Evolutionary conservation across 2,888 invertebrate species (phyloP).

Genomic region (Macaria liturata): DNA sequence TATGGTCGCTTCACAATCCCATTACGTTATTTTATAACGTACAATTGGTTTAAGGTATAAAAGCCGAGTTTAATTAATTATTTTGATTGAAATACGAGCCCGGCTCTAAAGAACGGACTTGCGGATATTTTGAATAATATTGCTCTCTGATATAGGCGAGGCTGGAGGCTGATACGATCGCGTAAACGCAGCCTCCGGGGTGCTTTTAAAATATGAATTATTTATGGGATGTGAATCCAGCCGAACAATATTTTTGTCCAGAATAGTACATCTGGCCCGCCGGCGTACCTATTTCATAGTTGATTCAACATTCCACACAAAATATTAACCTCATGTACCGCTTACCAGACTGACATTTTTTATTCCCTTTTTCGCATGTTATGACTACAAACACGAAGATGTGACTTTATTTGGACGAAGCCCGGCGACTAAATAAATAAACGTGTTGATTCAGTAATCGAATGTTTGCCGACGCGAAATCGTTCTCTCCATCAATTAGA

Average conservation of each 20-base stretch:
- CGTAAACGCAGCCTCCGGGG: conserved; percentile 27
- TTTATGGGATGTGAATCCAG: conserved; percentile 37
- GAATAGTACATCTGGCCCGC: conserved; percentile 9
- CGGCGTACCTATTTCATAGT: conserved; percentile 15
- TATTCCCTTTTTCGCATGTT: conserved; percentile 26
- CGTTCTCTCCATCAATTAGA: conserved; percentile 19
- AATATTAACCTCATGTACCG: conserved; percentile 7
- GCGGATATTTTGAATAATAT: conserved; percentile 34
- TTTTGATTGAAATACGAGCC: conserved; percentile 33
- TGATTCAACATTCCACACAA: conserved; percentile 5
- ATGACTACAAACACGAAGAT: conserved; percentile 27
- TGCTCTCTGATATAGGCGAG: conserved; percentile 21
- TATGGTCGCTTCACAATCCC: conserved; percentile 26
- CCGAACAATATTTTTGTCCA: conserved; percentile 29
- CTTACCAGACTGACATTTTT: conserved; percentile 19
- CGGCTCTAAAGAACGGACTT: conserved; percentile 25
- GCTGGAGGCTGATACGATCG: conserved; percentile 26
- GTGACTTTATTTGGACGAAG: conserved; percentile 23
- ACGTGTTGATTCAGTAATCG: conserved; percentile 29
- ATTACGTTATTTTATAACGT: conserved; percentile 27
- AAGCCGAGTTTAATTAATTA: conserved; percentile 31
- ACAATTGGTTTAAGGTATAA: conserved; percentile 28
- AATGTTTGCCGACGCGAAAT: conserved; percentile 21
- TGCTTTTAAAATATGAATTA: conserved; percentile 41
- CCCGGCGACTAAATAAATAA: conserved; percentile 28